Evolutionary conservation across 1,140 invertebrate species (phyloP).

Genomic region (Zaprionus davidi): DNA sequence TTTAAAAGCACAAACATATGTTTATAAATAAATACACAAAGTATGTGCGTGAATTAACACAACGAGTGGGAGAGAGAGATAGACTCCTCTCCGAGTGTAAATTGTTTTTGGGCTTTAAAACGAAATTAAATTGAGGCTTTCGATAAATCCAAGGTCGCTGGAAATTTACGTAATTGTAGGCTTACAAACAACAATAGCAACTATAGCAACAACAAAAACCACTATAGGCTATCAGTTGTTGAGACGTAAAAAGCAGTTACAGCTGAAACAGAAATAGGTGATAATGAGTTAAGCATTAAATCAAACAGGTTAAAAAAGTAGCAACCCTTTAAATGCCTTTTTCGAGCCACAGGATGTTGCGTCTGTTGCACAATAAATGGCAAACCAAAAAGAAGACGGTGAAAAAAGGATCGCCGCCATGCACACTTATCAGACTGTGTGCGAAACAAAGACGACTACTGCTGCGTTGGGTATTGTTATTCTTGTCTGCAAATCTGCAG

Average conservation of each 20-base stretch:
- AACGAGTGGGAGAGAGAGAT: slow-evolving; percentile 3
- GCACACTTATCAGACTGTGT: background rate
- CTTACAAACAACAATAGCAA: slow-evolving; percentile 11
- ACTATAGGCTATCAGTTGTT: slow-evolving; percentile 10
- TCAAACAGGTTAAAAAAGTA: slow-evolving; percentile 27
- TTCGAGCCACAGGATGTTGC: background rate
- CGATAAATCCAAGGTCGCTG: slow-evolving; percentile 44
- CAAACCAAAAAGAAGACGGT: background rate
- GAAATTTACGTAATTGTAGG: slow-evolving; percentile 35
- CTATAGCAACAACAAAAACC: background rate
- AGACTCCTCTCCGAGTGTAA: background rate
- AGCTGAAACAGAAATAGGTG: slow-evolving; percentile 19
- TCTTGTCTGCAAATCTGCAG: slow-evolving; percentile 22
- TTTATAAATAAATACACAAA: slow-evolving; percentile 27
- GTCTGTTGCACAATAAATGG: background rate
- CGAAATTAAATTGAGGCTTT: slow-evolving; percentile 27
- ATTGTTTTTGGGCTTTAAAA: background rate
- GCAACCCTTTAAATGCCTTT: slow-evolving; percentile 6
- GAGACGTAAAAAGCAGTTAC: slow-evolving; percentile 30
- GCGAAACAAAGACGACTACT: slow-evolving; percentile 7
- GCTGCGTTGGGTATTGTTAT: slow-evolving; percentile 6
- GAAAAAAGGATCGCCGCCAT: slow-evolving; percentile 4
- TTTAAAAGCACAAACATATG: slow-evolving; percentile 46
- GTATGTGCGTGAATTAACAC: slow-evolving; percentile 27
- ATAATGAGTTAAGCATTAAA: slow-evolving; percentile 30